Conservation (phyloP, 2,888 invertebrate genomes). For the Acrobasis repandana region DNA sequence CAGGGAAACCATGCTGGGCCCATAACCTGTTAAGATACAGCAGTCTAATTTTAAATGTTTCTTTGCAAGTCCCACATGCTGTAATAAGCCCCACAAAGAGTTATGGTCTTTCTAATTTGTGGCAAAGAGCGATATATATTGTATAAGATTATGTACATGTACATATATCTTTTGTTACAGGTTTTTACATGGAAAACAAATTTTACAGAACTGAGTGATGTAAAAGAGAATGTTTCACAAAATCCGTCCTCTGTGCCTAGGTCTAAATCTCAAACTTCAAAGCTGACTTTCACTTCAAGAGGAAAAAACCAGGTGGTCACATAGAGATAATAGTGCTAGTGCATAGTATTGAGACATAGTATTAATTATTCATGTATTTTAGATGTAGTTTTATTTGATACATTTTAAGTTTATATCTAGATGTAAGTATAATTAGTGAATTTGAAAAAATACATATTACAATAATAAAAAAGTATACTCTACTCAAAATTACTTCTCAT, state of each 20-base stretch:
- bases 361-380: slow-evolving; percentile 10
- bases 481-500: slow-evolving; percentile 12
- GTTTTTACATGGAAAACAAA: slow-evolving; percentile 81
- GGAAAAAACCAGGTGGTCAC: slow-evolving; percentile 62
- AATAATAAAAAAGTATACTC: background rate
- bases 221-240: slow-evolving; percentile 61
- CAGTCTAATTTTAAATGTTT: too few species aligned
- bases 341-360: slow-evolving; percentile 20
- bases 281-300: slow-evolving; percentile 45
- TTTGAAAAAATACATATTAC: slow-evolving; percentile 1
- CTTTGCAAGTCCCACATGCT: too few species aligned
- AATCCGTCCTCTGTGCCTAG: slow-evolving; percentile 45
- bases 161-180: slow-evolving; percentile 40
- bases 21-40: too few species aligned
- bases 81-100: too few species aligned
- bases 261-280: slow-evolving; percentile 47
- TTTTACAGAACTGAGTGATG: slow-evolving; percentile 65
- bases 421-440: slow-evolving; percentile 1
- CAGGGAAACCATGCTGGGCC: too few species aligned
- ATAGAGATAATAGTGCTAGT: slow-evolving; percentile 51
- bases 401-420: background rate
- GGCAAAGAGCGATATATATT: background rate
- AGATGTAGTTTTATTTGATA: slow-evolving; percentile 15
- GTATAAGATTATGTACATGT: background rate
- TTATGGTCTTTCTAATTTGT: too few species aligned